Evolutionary conservation across 2,797 vertebrate species (phyloP), one percentile per base, ranked within the genome.

Genomic region (Mus minutoides): DNA sequence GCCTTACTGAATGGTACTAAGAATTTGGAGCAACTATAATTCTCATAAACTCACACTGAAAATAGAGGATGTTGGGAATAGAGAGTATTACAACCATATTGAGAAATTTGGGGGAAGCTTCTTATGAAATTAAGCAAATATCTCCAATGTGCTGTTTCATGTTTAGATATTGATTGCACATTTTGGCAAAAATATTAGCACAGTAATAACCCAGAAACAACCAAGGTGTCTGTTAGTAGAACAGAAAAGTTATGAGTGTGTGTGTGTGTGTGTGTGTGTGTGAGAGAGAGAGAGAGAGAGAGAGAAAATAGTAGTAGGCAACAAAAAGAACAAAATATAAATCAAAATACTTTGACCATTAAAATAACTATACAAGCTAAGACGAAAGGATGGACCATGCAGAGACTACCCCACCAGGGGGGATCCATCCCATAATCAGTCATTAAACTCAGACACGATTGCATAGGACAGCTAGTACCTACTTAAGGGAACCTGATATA

Each of bases 61-160:
- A 67, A 49, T n/a, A 49, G 83, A 84, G 60, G 21, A 62, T 49
- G 40, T 37, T 83, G 54, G 54, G 29, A 93, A 69, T 78, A 2
- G 46, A 69, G 88, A 92, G 14, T 17, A 2, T 52, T 58, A 21
- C 7, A 79, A 67, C 3, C 29, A 73, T 46, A 34, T 31, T 94
- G 40, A 49, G 92, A 96, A 91, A 78, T 37, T 78, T 82, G 69
- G 62, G 83, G 22, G 4, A 84, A 73, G 6, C 75, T 58, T 88
- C 22, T 88, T 84, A 75, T 54, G 62, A 96, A 94, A 88, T 80
- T 71, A 85, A 89, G n/a, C 54, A 76, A 60, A 46, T 29, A 60
- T 75, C 22, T 92, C n/a, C 43, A 75, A 37, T 78, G 31, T 94
- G n/a, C 14, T 91, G 88, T 79, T 86, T 52, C 11, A 84, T 2